A percentile compares a stretch with the other conserved stretches of the same genome.
Conservation (phyloP, 2,113 vertebrate genomes). For the Myrmecophaga tridactyla region DNA sequence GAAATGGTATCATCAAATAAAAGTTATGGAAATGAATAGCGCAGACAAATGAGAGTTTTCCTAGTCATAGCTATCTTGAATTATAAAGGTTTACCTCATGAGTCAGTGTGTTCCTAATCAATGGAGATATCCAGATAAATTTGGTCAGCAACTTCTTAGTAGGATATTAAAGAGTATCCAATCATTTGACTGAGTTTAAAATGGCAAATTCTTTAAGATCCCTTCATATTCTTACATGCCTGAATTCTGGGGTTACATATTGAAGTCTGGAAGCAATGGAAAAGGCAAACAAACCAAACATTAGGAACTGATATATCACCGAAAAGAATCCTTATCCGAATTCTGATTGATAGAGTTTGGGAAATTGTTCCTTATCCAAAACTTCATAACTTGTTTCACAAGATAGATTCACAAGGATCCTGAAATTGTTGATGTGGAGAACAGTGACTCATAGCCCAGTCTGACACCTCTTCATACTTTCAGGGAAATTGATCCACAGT, state of each 20-base stretch:
- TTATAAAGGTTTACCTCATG: neutral
- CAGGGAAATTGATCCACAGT: constrained; percentile 57
- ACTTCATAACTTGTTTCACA: neutral
- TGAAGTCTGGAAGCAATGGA: neutral
- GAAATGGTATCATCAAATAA: neutral
- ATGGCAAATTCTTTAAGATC: neutral
- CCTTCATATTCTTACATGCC: neutral
- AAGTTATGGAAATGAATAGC: neutral
- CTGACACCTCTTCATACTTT: neutral
- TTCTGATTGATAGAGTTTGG: neutral
- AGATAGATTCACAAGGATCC: neutral
- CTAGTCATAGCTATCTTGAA: neutral
- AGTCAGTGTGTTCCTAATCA: neutral
- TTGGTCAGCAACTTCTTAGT: neutral
- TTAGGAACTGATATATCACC: neutral
- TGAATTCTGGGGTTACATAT: neutral
- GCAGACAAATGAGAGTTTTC: neutral
- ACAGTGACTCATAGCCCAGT: neutral
- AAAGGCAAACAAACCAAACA: neutral
- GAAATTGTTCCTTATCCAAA: constrained; percentile 14
- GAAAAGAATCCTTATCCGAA: constrained; percentile 2
- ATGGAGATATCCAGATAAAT: neutral
- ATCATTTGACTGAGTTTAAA: neutral
- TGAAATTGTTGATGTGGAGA: neutral
- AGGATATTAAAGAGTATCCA: neutral